Base-by-base conservation (phyloP, 1,140 invertebrate species). In the Procambarus clarkii region DNA sequence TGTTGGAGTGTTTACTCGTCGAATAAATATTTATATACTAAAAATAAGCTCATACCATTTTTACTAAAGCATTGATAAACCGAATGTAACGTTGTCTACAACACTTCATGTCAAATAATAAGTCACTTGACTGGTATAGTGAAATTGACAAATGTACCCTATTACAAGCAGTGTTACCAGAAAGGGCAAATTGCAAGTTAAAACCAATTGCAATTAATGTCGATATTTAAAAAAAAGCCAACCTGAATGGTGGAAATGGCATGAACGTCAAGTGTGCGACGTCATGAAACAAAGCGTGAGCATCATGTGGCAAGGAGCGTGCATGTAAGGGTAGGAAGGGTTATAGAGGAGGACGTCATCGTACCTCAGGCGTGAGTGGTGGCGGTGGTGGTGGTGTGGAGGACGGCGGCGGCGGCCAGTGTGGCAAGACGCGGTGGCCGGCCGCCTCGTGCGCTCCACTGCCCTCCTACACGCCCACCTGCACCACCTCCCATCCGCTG, bases 361-460 rank as follows among this genome's bases (percentile, higher is more conserved):
- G 64, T 89, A 82, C 69, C 18, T 89, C 87, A 44, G 87, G 86
- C 34, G 34, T 34, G 34, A 34, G 34, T 34, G 34, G 77, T 71
- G 44, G 77, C 58, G 1, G 2, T 18, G n/a, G 87, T 64, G n/a
- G 87, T 82, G 79, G 13, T 79, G 80, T 76, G 82, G 87, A 79
- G 82, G 82, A 76, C 83, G 80, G 71, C 79, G 69, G 60, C 79
- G 18, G 15, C 79, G 15, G 50, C 13, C 87, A 89, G 87, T 82
- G 87, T 89, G 79, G 87, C 34, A 89, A 89, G 64, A 69, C 77
- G 60, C n/a, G 60, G 54, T 84, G 82, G 60, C 60, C 18, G 60
- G 15, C 21, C 60, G 60, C 60, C 60, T 18, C 76, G 21, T 58
- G 44, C 48, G 44, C 77, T 71, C 50, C 58, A 44, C 58, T 11